Evolutionary conservation across 2,113 vertebrate species (phyloP), one percentile per base, ranked within the genome.

Genomic region (Columba janthina): DNA sequence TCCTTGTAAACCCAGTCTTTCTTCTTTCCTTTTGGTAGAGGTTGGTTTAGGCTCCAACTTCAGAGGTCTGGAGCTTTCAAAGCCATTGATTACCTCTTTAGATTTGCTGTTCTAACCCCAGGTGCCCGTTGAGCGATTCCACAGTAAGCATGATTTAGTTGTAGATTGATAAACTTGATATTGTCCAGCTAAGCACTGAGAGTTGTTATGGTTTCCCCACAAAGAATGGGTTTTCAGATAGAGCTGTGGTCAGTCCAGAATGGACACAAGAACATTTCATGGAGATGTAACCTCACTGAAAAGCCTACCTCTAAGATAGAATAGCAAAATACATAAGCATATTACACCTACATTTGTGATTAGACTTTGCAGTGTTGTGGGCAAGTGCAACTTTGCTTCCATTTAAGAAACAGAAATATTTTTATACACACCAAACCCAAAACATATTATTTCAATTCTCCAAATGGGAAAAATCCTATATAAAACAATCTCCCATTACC

Each of bases 61-160:
- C 34, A 21, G 53, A 79, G 14, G 9, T 29, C 29, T 73, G 31
- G 15, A 90, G 29, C 9, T 70, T 72, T 79, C 34, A 72, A 38
- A 82, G 72, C 17, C 65, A 19, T 65, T 79, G 32, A 36, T 57
- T 65, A 25, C 11, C 12, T 65, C 32, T 65, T 79, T 70, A 66
- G 34, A 40, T 77, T 57, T 86, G 21, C 34, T 86, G 5, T 48
- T 92, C 50, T 77, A 34, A 57, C 24, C 73, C 56, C 29, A 69
- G 46, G 80, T 24, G 31, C 15, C 42, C 3, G 3, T 9, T 76
- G 60, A 58, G 21, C 28, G 62, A 83, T 65, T 66, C 54, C 21
- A 36, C 3, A 1, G 9, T n/a, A 42, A 76, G n/a, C 0, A 3
- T 24, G 2, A 70, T 53, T 71, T 62, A 2, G 2, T 20, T 90